Evolutionary conservation across 2,797 vertebrate genomes (phyloP).

Genomic region (Thaleichthys pacificus): DNA sequence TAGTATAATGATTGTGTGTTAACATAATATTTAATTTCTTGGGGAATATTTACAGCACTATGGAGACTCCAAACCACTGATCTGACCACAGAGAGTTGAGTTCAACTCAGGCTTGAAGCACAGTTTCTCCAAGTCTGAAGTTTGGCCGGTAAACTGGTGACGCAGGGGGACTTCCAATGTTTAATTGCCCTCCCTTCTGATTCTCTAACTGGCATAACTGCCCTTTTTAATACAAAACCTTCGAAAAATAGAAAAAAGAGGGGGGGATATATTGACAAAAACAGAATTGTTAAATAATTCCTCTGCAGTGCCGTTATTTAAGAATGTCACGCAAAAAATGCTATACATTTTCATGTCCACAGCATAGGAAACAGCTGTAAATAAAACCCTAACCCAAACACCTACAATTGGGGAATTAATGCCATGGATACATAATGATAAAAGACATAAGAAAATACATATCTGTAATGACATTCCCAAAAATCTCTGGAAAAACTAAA

Average conservation of each 20-base stretch:
- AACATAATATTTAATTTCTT: neutral
- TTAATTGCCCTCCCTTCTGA: neutral
- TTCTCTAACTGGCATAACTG: neutral
- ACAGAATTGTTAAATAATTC: neutral
- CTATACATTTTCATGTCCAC: no score
- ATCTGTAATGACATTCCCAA: neutral
- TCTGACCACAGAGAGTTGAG: neutral
- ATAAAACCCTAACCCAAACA: no score
- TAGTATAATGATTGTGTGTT: neutral
- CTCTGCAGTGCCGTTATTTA: neutral
- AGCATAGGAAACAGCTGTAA: no score
- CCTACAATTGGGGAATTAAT: no score
- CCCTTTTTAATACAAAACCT: neutral
- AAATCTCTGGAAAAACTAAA: neutral
- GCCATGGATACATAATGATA: no score
- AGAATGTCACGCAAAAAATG: neutral
- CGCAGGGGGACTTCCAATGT: neutral
- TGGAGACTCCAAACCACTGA: neutral
- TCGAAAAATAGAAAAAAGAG: neutral
- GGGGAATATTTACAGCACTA: neutral
- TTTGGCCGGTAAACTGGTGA: neutral
- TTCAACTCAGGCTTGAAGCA: neutral
- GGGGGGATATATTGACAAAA: neutral
- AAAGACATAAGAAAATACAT: neutral
- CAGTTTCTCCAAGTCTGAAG: neutral